phyloP scores from a whole-genome alignment of 2,888 invertebrate species.

The Eumacrocentrus americanus region DNA sequence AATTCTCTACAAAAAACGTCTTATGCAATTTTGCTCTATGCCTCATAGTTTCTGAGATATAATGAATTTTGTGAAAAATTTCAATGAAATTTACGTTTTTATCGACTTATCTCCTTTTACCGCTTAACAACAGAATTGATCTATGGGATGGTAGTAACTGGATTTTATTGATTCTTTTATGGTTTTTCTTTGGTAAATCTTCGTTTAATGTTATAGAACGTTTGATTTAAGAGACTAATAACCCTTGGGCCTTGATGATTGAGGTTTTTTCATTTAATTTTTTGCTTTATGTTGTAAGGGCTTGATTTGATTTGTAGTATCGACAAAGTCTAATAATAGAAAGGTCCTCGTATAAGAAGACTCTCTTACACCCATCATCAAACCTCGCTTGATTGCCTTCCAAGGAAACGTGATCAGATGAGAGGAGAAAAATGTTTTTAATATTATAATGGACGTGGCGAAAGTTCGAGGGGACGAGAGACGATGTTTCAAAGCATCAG shows the following conservation, averaged over 20 bases:
- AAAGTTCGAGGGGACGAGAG: slow-evolving; percentile 12
- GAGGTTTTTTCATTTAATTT: slow-evolving; percentile 8
- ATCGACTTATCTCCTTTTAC: too few relatives aligned
- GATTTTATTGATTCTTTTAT: too few relatives aligned
- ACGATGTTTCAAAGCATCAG: slow-evolving; percentile 18
- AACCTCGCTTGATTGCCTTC: slow-evolving; percentile 3
- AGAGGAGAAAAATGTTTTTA: slow-evolving; percentile 17
- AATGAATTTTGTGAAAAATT: too few relatives aligned
- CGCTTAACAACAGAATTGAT: too few relatives aligned
- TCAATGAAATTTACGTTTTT: too few relatives aligned
- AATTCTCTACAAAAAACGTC: too few relatives aligned
- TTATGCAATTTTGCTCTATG: too few relatives aligned
- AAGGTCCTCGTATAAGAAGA: neutral
- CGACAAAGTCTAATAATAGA: slow-evolving; percentile 9
- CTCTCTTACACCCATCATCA: neutral
- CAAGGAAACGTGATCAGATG: slow-evolving; percentile 11
- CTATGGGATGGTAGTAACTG: too few relatives aligned
- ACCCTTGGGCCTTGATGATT: slow-evolving; percentile 9
- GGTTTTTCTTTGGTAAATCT: too few relatives aligned
- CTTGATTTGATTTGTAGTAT: slow-evolving; percentile 6
- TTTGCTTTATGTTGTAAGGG: neutral
- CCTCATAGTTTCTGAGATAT: too few relatives aligned
- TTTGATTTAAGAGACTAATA: slow-evolving; percentile 26
- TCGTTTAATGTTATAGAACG: too few relatives aligned
- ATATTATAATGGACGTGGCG: slow-evolving; percentile 24